Evolutionary conservation across 2,797 vertebrate species (phyloP).

Genomic region (Phalanger gymnotis): DNA sequence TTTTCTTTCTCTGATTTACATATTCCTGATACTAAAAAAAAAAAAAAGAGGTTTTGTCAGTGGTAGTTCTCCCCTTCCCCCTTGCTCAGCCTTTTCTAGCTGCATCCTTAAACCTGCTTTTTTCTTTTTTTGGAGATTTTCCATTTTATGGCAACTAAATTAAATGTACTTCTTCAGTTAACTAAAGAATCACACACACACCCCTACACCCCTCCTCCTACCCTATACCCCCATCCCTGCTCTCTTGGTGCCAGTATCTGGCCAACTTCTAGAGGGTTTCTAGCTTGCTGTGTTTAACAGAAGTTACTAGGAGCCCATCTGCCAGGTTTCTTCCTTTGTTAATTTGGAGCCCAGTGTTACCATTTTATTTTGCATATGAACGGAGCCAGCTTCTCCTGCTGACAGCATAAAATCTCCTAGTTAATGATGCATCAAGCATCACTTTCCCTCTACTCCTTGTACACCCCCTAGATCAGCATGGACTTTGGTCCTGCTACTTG

Average conservation of each 20-base stretch:
- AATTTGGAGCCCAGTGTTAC: neutral
- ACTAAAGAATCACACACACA: constrained; percentile 5
- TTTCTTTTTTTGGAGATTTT: neutral
- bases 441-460: neutral
- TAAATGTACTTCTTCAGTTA: constrained; percentile 8
- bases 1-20: constrained; percentile 50
- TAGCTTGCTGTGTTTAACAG: neutral
- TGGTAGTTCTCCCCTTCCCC: neutral
- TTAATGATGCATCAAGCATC: accelerated
- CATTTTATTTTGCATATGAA: neutral
- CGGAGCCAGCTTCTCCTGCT: neutral
- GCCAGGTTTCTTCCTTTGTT: neutral
- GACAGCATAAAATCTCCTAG: neutral
- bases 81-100: neutral
- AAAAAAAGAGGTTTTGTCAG: constrained; percentile 23
- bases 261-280: neutral
- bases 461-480: neutral
- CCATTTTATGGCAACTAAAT: constrained; percentile 22
- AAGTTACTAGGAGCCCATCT: neutral
- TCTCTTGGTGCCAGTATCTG: neutral
- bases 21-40: constrained; percentile 31
- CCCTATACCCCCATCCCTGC: neutral
- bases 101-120: neutral
- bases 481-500: neutral
- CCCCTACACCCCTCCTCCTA: neutral